Evolutionary conservation across 2,888 invertebrate genomes (phyloP).

Genomic region (Drosophila anceps): DNA sequence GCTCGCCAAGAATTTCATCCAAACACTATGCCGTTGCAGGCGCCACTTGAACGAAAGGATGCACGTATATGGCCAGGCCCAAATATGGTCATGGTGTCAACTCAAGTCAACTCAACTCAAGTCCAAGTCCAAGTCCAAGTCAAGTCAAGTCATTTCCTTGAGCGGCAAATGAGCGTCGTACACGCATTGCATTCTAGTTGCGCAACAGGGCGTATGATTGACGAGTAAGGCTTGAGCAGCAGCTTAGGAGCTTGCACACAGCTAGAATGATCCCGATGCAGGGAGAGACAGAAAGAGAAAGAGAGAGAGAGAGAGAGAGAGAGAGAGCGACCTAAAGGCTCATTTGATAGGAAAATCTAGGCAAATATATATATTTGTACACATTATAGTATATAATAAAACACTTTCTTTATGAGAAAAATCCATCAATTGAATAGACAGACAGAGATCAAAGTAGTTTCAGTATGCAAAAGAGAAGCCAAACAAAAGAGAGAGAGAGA

Average conservation of each 20-base stretch:
- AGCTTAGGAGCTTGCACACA: background rate
- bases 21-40: conserved; percentile 26
- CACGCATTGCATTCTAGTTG: conserved; percentile 43
- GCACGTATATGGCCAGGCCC: conserved; percentile 10
- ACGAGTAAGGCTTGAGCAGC: conserved; percentile 27
- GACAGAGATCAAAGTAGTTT: no score
- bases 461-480: no score
- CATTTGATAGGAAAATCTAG: background rate
- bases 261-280: background rate
- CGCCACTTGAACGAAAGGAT: conserved; percentile 19
- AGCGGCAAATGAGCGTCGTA: conserved; percentile 20
- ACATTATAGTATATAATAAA: no score
- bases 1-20: conserved; percentile 25
- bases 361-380: background rate
- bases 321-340: background rate
- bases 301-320: background rate
- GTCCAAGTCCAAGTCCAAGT: background rate
- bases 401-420: no score
- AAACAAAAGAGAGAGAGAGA: background rate
- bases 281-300: background rate
- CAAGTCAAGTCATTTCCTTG: background rate
- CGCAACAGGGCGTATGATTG: conserved; percentile 74
- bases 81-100: conserved; percentile 2
- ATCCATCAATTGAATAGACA: background rate
- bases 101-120: background rate